A percentile compares a stretch with the other conserved stretches of the same genome.
Evolutionary conservation across 2,113 vertebrate genomes (phyloP).

Genomic region (Alexandromys fortis): DNA sequence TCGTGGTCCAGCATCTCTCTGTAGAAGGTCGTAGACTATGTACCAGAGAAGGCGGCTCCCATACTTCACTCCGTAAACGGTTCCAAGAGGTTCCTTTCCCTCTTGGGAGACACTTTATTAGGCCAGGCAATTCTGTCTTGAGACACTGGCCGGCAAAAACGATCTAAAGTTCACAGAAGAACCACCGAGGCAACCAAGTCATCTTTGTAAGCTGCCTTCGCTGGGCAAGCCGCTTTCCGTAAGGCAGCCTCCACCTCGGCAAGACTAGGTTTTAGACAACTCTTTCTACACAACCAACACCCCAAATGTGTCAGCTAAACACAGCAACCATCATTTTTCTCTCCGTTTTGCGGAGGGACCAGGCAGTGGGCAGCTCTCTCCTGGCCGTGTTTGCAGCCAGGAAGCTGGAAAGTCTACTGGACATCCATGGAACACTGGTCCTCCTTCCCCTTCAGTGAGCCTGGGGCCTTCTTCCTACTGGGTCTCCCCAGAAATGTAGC

Average conservation of each 20-base stretch:
- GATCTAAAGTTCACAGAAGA: neutral
- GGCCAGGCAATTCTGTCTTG: neutral
- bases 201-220: neutral
- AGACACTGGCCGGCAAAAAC: neutral
- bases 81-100: neutral
- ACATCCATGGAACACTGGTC: neutral
- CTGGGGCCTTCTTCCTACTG: neutral
- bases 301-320: neutral
- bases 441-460: neutral
- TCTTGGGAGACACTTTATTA: neutral
- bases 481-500: neutral
- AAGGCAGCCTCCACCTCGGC: neutral
- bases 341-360: neutral
- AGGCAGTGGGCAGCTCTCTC: neutral
- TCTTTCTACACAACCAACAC: neutral
- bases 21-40: rapidly evolving
- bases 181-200: neutral
- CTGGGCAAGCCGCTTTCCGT: neutral
- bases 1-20: neutral
- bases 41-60: neutral
- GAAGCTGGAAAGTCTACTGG: neutral
- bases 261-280: neutral
- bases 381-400: rapidly evolving
- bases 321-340: neutral
- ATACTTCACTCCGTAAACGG: too few relatives aligned